Base-by-base conservation (phyloP, 1,140 invertebrate genomes). In the Antheraea pernyi region DNA sequence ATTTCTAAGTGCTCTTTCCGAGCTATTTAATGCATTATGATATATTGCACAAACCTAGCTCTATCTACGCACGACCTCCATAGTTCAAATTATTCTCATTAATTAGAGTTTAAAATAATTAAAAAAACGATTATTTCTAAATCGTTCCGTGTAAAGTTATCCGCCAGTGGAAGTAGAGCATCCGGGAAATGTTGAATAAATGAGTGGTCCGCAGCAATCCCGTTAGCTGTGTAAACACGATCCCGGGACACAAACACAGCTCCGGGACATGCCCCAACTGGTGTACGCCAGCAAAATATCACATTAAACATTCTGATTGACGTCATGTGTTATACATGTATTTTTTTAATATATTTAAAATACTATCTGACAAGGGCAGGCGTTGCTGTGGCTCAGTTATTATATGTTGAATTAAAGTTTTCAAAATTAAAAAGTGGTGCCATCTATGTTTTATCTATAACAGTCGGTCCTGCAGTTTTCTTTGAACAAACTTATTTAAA, bases 191-290 rank as follows among this genome's bases (percentile, higher is more conserved):
- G 46, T 53, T 53, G 46, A 53, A 53, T 53, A 53, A 53, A 53
- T 53, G 46, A 53, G 46, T 53, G 46, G 46, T 53, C 46, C 46
- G 46, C 46, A 16, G 46, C 46, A 53, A 53, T 53, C 46, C 46
- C 46, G 46, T 53, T 53, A 53, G 46, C 46, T 53, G 46, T 53
- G 46, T 53, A 53, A 53, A 53, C 46, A 53, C 46, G 46, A 53
- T 53, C 46, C 6, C 46, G 46, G 46, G 46, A 53, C 46, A 53
- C 46, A 53, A 53, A 53, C 46, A 53, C 46, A 53, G 11, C 46
- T 16, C 46, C 46, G 46, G 46, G 46, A 53, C 46, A 13, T 53
- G 46, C 5, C 46, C 46, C 46, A 53, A 53, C 46, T 53, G 46
- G 11, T 53, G 46, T 53, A 53, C 46, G 46, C 13, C 46, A 53